Evolutionary conservation across 2,113 vertebrate genomes (phyloP).

Genomic region (Lampris incognitus): DNA sequence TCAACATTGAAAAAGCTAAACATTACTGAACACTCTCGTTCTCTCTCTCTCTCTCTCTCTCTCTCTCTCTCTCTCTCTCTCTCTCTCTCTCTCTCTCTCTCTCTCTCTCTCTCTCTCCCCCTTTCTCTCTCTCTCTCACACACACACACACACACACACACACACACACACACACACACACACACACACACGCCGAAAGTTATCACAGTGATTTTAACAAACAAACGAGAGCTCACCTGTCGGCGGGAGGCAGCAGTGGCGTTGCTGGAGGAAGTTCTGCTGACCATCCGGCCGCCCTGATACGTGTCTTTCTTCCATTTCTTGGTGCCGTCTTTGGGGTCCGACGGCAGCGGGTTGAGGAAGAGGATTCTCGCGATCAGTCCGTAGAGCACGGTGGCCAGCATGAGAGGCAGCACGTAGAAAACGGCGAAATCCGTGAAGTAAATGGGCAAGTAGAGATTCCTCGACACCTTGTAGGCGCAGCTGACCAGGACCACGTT

Average conservation of each 20-base stretch:
- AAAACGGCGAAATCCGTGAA: slow-evolving; percentile 95
- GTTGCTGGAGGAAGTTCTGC: slow-evolving; percentile 85
- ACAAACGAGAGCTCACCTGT: slow-evolving; percentile 86
- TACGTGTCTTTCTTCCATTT: slow-evolving; percentile 84
- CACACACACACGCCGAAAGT: no score
- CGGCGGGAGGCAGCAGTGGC: slow-evolving; percentile 91
- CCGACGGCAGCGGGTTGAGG: slow-evolving; percentile 90
- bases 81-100: no score
- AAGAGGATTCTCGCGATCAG: slow-evolving; percentile 95
- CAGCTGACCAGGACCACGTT: slow-evolving; percentile 87
- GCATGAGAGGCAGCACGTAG: slow-evolving; percentile 92
- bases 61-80: no score
- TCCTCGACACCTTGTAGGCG: slow-evolving; percentile 93
- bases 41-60: no score
- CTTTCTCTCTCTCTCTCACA: neutral
- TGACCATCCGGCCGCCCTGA: slow-evolving; percentile 79
- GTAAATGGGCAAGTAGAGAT: slow-evolving; percentile 95
- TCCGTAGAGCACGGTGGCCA: slow-evolving; percentile 94
- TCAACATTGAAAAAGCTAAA: no score
- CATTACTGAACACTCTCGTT: no score
- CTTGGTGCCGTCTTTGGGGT: slow-evolving; percentile 87
- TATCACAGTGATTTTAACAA: neutral
- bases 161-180: no score
- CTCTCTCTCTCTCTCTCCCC: neutral
- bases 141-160: no score